Conservation (phyloP, 2,888 invertebrate species). For the Eristalis tenax region DNA sequence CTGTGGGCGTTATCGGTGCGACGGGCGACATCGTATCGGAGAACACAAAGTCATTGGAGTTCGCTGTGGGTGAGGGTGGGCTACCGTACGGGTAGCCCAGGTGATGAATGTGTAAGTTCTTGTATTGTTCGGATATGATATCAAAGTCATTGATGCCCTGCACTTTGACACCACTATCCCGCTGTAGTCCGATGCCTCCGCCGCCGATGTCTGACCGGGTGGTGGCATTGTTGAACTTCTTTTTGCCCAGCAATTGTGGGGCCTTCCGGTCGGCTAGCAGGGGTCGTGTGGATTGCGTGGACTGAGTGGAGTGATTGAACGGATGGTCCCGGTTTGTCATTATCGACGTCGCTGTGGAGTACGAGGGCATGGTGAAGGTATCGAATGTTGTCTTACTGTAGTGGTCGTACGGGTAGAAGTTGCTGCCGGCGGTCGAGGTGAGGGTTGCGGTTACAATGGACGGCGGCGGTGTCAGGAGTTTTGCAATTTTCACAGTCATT, state of each 20-base stretch:
- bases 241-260: slow-evolving; percentile 74
- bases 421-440: slow-evolving; percentile 62
- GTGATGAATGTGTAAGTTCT: slow-evolving; percentile 79
- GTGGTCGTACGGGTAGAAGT: slow-evolving; percentile 60
- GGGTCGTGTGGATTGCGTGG: slow-evolving; percentile 78
- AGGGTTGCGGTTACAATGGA: slow-evolving; percentile 74
- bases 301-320: slow-evolving; percentile 75
- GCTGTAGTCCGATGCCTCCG: slow-evolving; percentile 75
- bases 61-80: slow-evolving; percentile 79
- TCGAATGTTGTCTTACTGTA: slow-evolving; percentile 75
- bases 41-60: slow-evolving; percentile 78
- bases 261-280: slow-evolving; percentile 77
- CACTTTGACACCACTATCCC: slow-evolving; percentile 78
- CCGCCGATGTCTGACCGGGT: slow-evolving; percentile 49
- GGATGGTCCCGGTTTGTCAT: slow-evolving; percentile 80
- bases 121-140: slow-evolving; percentile 80
- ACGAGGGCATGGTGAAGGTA: slow-evolving; percentile 74
- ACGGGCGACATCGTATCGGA: slow-evolving; percentile 73
- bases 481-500: slow-evolving; percentile 77
- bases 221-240: slow-evolving; percentile 73
- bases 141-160: slow-evolving; percentile 81
- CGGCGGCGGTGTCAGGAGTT: slow-evolving; percentile 74
- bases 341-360: slow-evolving; percentile 73
- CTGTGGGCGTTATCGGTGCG: slow-evolving; percentile 58
- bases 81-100: slow-evolving; percentile 81